Conservation (phyloP, 2,888 invertebrate species). For the Pandemis heparana region DNA sequence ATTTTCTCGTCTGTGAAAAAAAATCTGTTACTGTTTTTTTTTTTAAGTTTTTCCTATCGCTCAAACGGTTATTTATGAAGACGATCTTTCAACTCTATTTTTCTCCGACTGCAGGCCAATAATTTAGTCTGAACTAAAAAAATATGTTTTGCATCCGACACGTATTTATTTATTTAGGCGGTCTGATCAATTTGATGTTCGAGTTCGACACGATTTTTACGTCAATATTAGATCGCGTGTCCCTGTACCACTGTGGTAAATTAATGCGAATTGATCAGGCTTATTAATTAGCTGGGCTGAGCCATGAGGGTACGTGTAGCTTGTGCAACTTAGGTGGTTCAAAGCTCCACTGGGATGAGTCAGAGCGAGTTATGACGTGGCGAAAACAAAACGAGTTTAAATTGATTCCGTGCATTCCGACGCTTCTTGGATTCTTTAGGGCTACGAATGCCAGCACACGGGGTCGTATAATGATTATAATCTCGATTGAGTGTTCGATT, state of each 20-base stretch:
- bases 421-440: constrained; percentile 75
- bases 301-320: neutral
- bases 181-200: no score
- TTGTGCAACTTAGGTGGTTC: neutral
- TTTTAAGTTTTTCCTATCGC: no score
- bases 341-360: constrained; percentile 54
- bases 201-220: neutral
- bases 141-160: no score
- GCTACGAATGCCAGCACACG: constrained; percentile 74
- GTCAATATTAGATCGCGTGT: neutral
- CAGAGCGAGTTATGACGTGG: constrained; percentile 81
- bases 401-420: constrained; percentile 82
- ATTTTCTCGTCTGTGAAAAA: no score
- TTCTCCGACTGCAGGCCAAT: no score
- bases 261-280: neutral
- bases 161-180: no score
- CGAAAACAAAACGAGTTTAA: constrained; percentile 83
- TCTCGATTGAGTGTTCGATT: constrained; percentile 82
- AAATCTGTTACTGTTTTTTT: no score
- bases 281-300: neutral
- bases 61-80: no score
- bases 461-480: constrained; percentile 80
- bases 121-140: no score
- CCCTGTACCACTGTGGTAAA: neutral
- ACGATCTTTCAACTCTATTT: no score